A percentile compares a stretch with the other conserved stretches of the same genome.
These are phyloP conservation scores for Cheirogaleus medius DNA, from an alignment of 2,113 vertebrate genomes.

Conservation along the genomic window DNA sequence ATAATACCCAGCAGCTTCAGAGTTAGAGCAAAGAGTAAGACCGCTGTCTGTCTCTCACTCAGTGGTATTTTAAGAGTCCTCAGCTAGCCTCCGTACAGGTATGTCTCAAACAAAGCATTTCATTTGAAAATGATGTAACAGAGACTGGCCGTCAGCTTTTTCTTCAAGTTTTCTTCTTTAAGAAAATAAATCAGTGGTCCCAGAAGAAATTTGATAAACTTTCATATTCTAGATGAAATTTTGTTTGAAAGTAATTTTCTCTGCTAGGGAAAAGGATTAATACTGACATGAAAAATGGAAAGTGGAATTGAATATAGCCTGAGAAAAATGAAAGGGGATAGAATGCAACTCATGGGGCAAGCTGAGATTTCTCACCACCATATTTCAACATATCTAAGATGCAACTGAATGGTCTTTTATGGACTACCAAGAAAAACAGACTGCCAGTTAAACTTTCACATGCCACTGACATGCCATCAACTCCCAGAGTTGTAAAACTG, in stretches of 20 bases:
- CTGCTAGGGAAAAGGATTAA: neutral
- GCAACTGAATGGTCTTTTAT: neutral
- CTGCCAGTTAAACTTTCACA: neutral
- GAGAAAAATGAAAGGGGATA: neutral
- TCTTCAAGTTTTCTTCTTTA: neutral
- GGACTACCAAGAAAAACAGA: neutral
- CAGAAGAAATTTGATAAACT: neutral
- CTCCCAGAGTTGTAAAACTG: neutral
- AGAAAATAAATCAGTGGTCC: neutral
- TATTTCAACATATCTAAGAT: neutral
- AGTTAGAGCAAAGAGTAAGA: neutral
- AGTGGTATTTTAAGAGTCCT: neutral
- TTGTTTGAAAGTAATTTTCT: conserved; percentile 5
- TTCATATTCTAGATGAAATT: neutral
- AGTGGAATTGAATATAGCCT: neutral
- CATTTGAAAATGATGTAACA: neutral
- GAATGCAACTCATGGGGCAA: neutral
- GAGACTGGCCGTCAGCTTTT: neutral
- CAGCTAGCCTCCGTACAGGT: neutral
- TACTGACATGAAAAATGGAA: neutral
- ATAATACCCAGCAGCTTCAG: neutral
- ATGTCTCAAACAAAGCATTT: neutral
- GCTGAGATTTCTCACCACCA: neutral
- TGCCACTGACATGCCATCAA: rapidly evolving
- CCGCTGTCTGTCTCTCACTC: neutral